These are phyloP conservation scores for Cryptus armator DNA, from an alignment of 2,888 invertebrate species.

Conservation along the genomic window DNA sequence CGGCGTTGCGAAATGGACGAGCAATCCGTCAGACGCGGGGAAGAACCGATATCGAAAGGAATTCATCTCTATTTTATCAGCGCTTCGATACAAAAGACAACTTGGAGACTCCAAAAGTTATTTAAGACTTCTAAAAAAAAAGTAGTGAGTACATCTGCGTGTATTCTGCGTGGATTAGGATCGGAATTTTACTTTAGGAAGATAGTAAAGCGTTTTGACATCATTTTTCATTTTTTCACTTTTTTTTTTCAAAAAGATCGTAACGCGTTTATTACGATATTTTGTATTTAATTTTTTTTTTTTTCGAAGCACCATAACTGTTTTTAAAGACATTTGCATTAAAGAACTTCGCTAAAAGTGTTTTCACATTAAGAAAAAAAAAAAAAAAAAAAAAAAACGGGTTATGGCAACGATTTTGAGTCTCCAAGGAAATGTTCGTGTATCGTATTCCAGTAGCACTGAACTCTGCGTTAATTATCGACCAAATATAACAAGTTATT, in stretches of 20 bases:
- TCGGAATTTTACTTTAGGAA: too few relatives aligned
- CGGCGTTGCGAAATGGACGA: slow-evolving; percentile 44
- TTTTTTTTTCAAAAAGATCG: too few relatives aligned
- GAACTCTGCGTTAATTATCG: slow-evolving; percentile 54
- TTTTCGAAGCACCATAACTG: too few relatives aligned
- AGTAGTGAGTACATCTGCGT: too few relatives aligned
- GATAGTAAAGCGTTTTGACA: too few relatives aligned
- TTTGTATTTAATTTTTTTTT: too few relatives aligned
- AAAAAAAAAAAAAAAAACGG: slow-evolving; percentile 1
- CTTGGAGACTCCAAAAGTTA: background rate
- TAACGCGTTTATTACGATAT: too few relatives aligned
- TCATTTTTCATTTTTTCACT: too few relatives aligned
- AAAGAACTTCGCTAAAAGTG: background rate
- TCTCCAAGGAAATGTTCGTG: slow-evolving; percentile 14
- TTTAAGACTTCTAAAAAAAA: background rate
- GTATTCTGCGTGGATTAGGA: too few relatives aligned
- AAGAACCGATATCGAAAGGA: slow-evolving; percentile 23
- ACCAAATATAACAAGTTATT: slow-evolving; percentile 47
- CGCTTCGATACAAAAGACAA: background rate
- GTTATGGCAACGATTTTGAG: slow-evolving; percentile 4
- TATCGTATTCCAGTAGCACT: slow-evolving; percentile 13
- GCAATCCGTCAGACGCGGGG: slow-evolving; percentile 30
- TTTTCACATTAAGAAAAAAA: slow-evolving; percentile 7
- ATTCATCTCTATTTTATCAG: slow-evolving; percentile 47
- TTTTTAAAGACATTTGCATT: background rate